phyloP scores from a whole-genome alignment of 2,113 vertebrate genomes.

The Zingel zingel region DNA sequence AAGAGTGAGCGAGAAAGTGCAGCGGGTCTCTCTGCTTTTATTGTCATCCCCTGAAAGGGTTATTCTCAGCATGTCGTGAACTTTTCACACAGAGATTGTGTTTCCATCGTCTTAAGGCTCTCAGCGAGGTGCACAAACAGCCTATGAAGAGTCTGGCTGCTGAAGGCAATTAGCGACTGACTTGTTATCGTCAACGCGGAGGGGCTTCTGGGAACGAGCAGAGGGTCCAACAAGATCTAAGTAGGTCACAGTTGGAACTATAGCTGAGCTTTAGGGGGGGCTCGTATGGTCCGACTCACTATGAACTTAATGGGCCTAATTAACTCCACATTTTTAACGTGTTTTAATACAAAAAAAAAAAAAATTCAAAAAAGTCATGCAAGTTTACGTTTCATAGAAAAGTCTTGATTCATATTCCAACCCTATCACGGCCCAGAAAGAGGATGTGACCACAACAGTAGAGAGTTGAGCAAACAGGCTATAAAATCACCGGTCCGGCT shows the following conservation, averaged over 20 bases:
- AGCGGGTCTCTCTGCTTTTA: constrained; percentile 41
- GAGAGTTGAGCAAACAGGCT: constrained; percentile 63
- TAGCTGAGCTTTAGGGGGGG: constrained; percentile 9
- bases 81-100: constrained; percentile 64
- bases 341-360: constrained; percentile 5
- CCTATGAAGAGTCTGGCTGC: constrained; percentile 51
- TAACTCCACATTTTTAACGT: constrained; percentile 35
- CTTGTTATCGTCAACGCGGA: constrained; percentile 38
- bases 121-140: constrained; percentile 48
- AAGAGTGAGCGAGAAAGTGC: constrained; percentile 18
- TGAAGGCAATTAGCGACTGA: constrained; percentile 68
- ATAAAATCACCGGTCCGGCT: constrained; percentile 63
- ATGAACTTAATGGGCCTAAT: constrained; percentile 35
- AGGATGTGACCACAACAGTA: constrained; percentile 67
- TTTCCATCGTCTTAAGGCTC: constrained; percentile 54
- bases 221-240: constrained; percentile 50
- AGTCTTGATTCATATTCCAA: constrained; percentile 15
- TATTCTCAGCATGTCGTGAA: constrained; percentile 36
- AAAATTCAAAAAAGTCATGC: not conserved
- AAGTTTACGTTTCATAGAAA: constrained; percentile 19
- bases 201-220: constrained; percentile 53
- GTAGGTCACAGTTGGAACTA: constrained; percentile 51
- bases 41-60: constrained; percentile 40
- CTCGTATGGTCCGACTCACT: not conserved
- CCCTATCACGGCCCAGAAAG: not conserved